Evolutionary conservation across 2,113 vertebrate genomes (phyloP).

Genomic region (Chionomys nivalis): DNA sequence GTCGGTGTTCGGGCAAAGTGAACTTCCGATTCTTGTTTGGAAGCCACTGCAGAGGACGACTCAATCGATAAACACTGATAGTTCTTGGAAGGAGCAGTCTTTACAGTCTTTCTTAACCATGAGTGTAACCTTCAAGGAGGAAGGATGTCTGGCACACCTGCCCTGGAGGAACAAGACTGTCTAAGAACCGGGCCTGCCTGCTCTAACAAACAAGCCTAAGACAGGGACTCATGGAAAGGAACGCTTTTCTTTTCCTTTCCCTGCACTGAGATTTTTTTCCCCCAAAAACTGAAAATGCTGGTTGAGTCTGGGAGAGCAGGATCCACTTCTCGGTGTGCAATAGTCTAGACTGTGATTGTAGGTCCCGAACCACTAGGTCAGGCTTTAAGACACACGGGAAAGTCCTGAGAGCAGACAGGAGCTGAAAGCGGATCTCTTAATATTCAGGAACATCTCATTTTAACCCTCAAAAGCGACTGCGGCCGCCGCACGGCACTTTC

Average conservation of each 20-base stretch:
- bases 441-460: not conserved
- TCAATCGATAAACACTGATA: not conserved
- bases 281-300: not conserved
- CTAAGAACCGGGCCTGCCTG: not conserved
- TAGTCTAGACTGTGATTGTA: not conserved
- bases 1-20: not conserved
- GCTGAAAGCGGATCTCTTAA: not conserved
- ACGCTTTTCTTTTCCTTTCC: not conserved
- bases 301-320: not conserved
- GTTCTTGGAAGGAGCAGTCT: not conserved
- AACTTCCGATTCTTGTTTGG: not conserved
- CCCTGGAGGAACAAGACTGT: not conserved
- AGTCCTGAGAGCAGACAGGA: not conserved
- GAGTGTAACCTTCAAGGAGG: not conserved
- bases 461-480: constrained; percentile 3
- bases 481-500: not conserved
- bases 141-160: not conserved
- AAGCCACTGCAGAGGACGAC: not conserved
- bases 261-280: not conserved
- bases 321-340: not conserved
- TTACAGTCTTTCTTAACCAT: not conserved
- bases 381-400: not conserved
- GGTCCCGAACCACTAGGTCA: not conserved
- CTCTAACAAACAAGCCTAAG: not conserved
- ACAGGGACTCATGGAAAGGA: not conserved